Conservation (phyloP, 2,797 vertebrate genomes). For the Nannoperca australis region DNA sequence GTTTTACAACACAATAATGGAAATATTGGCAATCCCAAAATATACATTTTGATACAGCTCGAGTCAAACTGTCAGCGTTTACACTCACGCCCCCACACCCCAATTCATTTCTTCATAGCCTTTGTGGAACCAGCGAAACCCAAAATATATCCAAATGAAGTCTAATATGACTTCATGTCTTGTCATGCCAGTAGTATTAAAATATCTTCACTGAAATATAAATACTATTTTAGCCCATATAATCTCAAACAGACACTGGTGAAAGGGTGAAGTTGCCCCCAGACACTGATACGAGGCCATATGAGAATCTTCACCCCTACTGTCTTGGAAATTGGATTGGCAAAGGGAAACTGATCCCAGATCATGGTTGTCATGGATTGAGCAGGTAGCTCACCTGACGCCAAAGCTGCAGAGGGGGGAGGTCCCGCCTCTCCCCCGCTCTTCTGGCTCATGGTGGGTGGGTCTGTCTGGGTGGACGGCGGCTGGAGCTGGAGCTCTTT, state of each 20-base stretch:
- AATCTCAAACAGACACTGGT: slow-evolving; percentile 25
- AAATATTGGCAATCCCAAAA: not conserved
- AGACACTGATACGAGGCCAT: slow-evolving; percentile 51
- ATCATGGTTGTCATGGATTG: slow-evolving; percentile 75
- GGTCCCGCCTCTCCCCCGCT: slow-evolving; percentile 97
- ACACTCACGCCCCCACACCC: not conserved
- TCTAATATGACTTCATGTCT: not conserved
- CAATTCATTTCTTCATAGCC: not conserved
- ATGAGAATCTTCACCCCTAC: slow-evolving; percentile 45
- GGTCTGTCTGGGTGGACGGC: slow-evolving; percentile 91
- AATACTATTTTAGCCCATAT: slow-evolving; percentile 1
- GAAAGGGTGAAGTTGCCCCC: slow-evolving; percentile 78
- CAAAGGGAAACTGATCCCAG: slow-evolving; percentile 74
- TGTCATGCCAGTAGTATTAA: slow-evolving; percentile 7
- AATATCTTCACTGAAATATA: slow-evolving; percentile 14
- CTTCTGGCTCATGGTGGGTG: slow-evolving; percentile 98
- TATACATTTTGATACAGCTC: not conserved
- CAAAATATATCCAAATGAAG: not conserved
- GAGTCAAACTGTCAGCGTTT: not conserved
- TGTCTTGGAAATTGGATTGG: slow-evolving; percentile 50
- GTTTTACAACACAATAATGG: not conserved
- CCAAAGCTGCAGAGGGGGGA: slow-evolving; percentile 94
- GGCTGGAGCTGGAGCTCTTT: slow-evolving; percentile 98
- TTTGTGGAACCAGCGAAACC: not conserved
- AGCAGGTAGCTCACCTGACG: slow-evolving; percentile 92